Conservation (phyloP, 2,888 invertebrate genomes). For the Gryllus longicercus region DNA sequence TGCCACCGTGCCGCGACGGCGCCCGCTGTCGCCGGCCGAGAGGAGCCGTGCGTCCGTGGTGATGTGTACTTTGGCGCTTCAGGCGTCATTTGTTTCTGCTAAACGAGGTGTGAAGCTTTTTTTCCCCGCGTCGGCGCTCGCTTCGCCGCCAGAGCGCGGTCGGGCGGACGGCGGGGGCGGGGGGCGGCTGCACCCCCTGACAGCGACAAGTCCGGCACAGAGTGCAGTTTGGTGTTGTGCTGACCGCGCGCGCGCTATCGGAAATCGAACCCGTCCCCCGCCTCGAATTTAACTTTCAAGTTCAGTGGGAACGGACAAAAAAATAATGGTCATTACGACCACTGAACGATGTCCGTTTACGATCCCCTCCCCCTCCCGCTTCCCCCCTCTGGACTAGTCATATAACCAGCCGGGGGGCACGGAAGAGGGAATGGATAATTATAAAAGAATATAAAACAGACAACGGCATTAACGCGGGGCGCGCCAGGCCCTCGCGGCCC, state of each 20-base stretch:
- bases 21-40: not conserved
- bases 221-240: conserved; percentile 28
- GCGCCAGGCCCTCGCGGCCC: not conserved
- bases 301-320: conserved; percentile 17
- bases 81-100: conserved; percentile 33
- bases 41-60: not conserved
- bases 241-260: conserved; percentile 23
- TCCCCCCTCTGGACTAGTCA: not conserved
- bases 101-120: conserved; percentile 33
- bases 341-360: conserved; percentile 17
- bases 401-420: not conserved
- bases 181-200: not conserved
- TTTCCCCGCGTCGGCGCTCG: not conserved
- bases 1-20: not conserved
- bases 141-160: not conserved
- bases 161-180: not conserved
- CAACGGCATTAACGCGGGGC: not conserved
- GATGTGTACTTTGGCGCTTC: conserved; percentile 25
- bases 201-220: conserved; percentile 26
- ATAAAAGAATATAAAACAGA: conserved; percentile 17
- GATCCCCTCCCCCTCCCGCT: not conserved
- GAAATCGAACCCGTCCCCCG: conserved; percentile 23
- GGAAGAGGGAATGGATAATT: conserved; percentile 11
- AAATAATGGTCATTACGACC: conserved; percentile 17
- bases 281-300: not conserved